These are phyloP conservation scores for Nothocercus julius DNA, from an alignment of 2,113 vertebrate species.

Conservation along the genomic window DNA sequence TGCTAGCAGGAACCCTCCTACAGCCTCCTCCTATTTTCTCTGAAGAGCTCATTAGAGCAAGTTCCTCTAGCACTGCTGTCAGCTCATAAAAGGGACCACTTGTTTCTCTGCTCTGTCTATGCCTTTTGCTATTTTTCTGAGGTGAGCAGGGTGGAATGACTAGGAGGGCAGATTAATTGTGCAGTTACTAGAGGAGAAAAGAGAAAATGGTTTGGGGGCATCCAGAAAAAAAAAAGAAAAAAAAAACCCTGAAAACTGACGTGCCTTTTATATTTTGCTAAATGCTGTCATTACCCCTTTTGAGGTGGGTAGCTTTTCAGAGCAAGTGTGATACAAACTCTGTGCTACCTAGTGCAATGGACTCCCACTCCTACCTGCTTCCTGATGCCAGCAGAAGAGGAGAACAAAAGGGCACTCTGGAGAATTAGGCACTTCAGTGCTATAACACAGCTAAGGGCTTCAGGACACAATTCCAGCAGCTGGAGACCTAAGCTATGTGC, in stretches of 20 bases:
- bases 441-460: not conserved
- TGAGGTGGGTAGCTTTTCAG: not conserved
- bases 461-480: not conserved
- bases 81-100: not conserved
- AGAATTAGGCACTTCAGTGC: not conserved
- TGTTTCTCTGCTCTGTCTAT: not conserved
- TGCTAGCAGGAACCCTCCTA: not conserved
- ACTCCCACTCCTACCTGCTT: not conserved
- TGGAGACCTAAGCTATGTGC: not conserved
- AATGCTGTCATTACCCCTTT: not conserved
- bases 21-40: not conserved
- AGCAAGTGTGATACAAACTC: rapidly evolving
- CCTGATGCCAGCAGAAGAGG: not conserved
- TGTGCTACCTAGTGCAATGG: not conserved
- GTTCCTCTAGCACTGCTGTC: not conserved
- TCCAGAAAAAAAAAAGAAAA: not conserved
- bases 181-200: rapidly evolving
- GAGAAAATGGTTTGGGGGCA: rapidly evolving
- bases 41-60: not conserved
- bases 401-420: not conserved
- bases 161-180: not conserved
- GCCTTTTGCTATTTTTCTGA: not conserved
- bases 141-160: not conserved
- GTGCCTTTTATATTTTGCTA: not conserved
- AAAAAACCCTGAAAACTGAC: not conserved